phyloP scores from a whole-genome alignment of 2,797 vertebrate genomes.

The Stomatorhinus walkeri region DNA sequence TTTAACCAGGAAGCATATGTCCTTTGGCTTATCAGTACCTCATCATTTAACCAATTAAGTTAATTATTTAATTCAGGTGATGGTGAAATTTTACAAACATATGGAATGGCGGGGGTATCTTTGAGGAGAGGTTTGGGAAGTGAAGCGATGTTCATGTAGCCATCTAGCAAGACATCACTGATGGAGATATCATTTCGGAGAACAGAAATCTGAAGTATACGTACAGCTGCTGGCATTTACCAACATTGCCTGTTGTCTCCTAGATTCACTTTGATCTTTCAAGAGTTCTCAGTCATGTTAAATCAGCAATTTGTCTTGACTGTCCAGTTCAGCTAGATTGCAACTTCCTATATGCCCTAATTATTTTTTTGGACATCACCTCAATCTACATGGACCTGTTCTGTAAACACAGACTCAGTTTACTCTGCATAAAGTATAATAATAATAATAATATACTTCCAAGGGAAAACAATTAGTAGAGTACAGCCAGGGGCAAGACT shows the following conservation, averaged over 20 bases:
- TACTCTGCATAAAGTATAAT: background rate
- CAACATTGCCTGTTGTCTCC: conserved; percentile 16
- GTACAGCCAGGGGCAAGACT: conserved; percentile 44
- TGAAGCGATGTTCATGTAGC: background rate
- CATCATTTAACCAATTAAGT: background rate
- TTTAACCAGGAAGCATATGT: background rate
- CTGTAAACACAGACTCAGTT: background rate
- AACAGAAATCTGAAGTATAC: background rate
- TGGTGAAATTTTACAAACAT: background rate
- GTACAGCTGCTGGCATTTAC: conserved; percentile 23
- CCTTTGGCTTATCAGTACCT: background rate
- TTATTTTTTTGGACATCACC: conserved; percentile 28
- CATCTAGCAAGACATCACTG: background rate
- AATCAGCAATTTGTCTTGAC: background rate
- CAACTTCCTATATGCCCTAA: background rate
- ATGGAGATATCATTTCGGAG: background rate
- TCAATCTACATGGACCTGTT: conserved; percentile 31
- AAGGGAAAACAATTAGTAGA: conserved; percentile 43
- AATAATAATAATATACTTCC: background rate
- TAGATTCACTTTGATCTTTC: background rate
- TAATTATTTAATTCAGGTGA: background rate
- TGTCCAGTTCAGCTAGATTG: background rate
- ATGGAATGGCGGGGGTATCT: background rate
- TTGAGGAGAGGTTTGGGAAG: background rate
- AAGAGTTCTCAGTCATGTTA: background rate